Evolutionary conservation across 2,888 invertebrate species (phyloP).

Genomic region (Hyposoter didymator): DNA sequence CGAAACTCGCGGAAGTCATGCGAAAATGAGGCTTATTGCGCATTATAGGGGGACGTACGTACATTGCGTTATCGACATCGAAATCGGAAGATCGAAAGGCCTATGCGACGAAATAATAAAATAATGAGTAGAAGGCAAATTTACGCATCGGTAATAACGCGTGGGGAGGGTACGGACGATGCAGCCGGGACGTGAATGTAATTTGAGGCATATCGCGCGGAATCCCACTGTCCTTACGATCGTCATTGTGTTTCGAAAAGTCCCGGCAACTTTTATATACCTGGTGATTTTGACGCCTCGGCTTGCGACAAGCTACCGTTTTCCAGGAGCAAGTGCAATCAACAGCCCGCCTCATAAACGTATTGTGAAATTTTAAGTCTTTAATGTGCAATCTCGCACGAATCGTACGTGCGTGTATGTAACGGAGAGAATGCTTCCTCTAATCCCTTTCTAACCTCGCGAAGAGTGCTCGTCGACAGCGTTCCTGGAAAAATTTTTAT

Average conservation of each 20-base stretch:
- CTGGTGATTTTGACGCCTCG: slow-evolving; percentile 5
- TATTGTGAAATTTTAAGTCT: background rate
- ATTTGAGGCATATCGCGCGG: slow-evolving; percentile 2
- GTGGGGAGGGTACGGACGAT: background rate
- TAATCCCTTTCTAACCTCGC: too few relatives aligned
- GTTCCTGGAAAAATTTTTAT: too few relatives aligned
- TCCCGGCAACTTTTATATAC: background rate
- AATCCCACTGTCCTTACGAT: background rate
- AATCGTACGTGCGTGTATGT: background rate
- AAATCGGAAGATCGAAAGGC: background rate
- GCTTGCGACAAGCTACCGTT: background rate
- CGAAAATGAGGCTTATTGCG: background rate
- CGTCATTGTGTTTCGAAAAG: slow-evolving; percentile 9
- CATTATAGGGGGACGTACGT: background rate
- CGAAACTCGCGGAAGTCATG: background rate
- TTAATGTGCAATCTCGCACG: background rate
- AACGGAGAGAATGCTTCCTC: background rate
- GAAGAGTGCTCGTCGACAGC: too few relatives aligned
- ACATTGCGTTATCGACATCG: background rate
- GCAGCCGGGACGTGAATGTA: background rate
- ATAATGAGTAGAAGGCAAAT: background rate
- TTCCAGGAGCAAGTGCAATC: background rate
- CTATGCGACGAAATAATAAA: background rate
- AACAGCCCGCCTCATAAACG: background rate
- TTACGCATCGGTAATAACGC: slow-evolving; percentile 1